A percentile compares a stretch with the other conserved stretches of the same genome.
Evolutionary conservation across 2,888 invertebrate genomes (phyloP).

Genomic region (Diarsia mendica): DNA sequence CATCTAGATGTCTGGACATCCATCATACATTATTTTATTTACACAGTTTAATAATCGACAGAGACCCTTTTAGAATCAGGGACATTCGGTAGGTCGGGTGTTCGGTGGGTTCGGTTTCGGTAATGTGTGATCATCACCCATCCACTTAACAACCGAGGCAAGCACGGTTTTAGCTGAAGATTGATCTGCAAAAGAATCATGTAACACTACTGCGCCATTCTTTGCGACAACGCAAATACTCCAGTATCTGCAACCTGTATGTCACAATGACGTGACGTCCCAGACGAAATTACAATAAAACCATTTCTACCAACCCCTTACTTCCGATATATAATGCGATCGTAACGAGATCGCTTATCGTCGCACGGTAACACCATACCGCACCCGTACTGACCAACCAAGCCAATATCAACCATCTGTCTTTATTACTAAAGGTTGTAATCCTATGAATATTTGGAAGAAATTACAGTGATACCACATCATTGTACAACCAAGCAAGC

Average conservation of each 20-base stretch:
- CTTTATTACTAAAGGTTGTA: slow-evolving; percentile 1
- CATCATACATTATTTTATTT: too few species aligned
- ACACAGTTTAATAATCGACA: too few species aligned
- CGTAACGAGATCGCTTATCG: slow-evolving; percentile 63
- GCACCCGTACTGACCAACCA: slow-evolving; percentile 30
- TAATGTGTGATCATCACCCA: too few species aligned
- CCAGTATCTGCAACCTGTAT: slow-evolving; percentile 14
- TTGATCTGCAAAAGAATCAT: not conserved
- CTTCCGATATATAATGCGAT: slow-evolving; percentile 65
- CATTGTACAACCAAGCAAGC: slow-evolving; percentile 17
- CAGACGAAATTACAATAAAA: slow-evolving; percentile 34
- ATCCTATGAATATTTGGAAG: slow-evolving; percentile 23
- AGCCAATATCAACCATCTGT: slow-evolving; percentile 40
- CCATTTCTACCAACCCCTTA: slow-evolving; percentile 52
- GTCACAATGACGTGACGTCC: slow-evolving; percentile 53
- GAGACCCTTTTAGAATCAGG: too few species aligned
- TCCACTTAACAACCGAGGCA: too few species aligned
- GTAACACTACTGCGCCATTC: not conserved
- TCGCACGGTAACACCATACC: slow-evolving; percentile 46
- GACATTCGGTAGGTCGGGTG: too few species aligned
- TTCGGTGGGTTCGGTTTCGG: too few species aligned
- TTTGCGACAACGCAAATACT: not conserved
- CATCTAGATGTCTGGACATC: too few species aligned
- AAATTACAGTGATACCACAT: slow-evolving; percentile 50
- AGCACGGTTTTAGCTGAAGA: too few species aligned